Evolutionary conservation across 2,797 vertebrate species (phyloP).

Genomic region (Hybognathus amarus): DNA sequence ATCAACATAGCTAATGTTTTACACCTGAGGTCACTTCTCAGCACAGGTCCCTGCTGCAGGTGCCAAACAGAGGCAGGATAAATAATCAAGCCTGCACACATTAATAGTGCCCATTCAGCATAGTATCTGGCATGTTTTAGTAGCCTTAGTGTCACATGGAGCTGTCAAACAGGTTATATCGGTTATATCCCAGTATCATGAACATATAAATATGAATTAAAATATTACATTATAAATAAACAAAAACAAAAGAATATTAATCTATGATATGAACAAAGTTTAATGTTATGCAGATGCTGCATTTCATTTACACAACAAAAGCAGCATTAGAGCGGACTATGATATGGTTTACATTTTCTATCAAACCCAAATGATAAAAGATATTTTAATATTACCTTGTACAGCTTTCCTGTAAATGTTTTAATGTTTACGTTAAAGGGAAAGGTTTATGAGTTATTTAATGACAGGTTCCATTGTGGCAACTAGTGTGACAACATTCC

Average conservation of each 20-base stretch:
- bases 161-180: not conserved
- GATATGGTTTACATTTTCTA: not conserved
- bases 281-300: not conserved
- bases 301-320: not conserved
- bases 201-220: not conserved
- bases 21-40: conserved; percentile 28
- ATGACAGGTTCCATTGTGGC: not conserved
- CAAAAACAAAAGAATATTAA: not conserved
- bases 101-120: not conserved
- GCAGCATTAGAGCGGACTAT: not conserved
- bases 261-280: not conserved
- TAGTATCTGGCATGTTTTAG: not conserved
- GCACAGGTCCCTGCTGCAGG: conserved; percentile 7
- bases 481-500: not conserved
- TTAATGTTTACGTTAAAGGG: not conserved
- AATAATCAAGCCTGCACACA: not conserved
- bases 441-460: not conserved
- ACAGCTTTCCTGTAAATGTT: not conserved
- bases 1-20: conserved; percentile 64
- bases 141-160: not conserved
- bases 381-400: not conserved
- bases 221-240: not conserved
- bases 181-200: not conserved
- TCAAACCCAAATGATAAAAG: not conserved
- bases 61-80: conserved; percentile 36